Conservation (phyloP, 23 tunicate genomes). For the Phallusia fumigata region DNA sequence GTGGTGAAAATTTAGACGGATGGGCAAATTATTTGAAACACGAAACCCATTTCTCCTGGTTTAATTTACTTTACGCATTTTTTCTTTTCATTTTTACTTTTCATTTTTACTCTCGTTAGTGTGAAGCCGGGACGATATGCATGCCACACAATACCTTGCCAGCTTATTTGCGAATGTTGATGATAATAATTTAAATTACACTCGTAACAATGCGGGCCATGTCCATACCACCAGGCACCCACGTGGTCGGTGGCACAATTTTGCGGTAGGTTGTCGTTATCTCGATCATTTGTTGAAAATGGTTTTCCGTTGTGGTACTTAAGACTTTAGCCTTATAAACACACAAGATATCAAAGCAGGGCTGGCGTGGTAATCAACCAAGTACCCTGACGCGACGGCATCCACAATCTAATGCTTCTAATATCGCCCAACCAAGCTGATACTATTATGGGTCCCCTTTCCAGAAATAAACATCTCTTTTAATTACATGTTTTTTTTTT, state of each 20-base stretch:
- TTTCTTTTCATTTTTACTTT: background rate
- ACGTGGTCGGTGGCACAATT: background rate
- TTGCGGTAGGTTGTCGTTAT: background rate
- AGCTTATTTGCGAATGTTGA: background rate
- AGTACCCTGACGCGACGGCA: too few relatives aligned
- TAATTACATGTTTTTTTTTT: too few relatives aligned
- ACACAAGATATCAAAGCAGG: too few relatives aligned
- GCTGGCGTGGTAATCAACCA: too few relatives aligned
- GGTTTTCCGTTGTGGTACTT: background rate
- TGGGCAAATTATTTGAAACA: too few relatives aligned
- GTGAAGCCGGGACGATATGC: background rate
- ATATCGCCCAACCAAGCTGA: too few relatives aligned
- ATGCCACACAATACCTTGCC: background rate
- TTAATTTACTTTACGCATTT: background rate
- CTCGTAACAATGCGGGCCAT: background rate
- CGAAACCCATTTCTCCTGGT: too few relatives aligned
- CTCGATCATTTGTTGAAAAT: background rate
- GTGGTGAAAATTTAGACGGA: too few relatives aligned
- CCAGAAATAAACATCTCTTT: too few relatives aligned
- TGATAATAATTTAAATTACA: background rate
- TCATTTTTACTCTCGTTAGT: background rate
- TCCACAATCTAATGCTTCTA: too few relatives aligned
- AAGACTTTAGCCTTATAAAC: background rate
- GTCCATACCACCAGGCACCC: constrained; percentile 2
- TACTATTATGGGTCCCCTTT: too few relatives aligned